phyloP scores from a whole-genome alignment of 2,888 invertebrate species.

The Cheilosia pagana region DNA sequence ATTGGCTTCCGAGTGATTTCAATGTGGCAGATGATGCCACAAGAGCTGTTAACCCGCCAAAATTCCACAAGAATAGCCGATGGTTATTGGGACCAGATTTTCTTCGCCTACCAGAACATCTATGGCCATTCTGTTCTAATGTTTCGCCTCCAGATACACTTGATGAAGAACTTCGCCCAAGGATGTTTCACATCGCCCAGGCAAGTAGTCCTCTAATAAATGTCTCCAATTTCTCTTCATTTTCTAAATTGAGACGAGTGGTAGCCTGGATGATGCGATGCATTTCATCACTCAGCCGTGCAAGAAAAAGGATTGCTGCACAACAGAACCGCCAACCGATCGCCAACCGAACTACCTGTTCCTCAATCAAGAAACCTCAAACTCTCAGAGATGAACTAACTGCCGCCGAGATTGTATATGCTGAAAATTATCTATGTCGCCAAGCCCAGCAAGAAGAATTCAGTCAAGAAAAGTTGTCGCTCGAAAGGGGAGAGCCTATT shows the following conservation, averaged over 20 bases:
- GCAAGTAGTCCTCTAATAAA: not conserved
- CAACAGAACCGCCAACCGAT: not conserved
- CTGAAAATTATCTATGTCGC: slow-evolving; percentile 5
- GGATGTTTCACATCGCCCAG: not conserved
- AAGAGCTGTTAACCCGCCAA: not conserved
- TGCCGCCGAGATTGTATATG: not conserved
- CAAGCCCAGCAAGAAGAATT: not conserved
- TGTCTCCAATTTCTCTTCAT: not conserved
- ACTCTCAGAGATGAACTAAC: not conserved
- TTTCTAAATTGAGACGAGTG: not conserved
- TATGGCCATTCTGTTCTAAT: not conserved
- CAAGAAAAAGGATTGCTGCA: not conserved
- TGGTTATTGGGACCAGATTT: not conserved
- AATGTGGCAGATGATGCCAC: not conserved
- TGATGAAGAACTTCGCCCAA: not conserved
- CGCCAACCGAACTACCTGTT: too few relatives aligned
- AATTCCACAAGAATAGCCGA: not conserved
- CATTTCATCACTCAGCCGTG: not conserved
- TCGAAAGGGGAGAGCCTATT: not conserved
- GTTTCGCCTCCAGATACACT: not conserved
- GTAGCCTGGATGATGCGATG: not conserved
- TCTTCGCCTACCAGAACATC: not conserved
- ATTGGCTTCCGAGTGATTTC: not conserved
- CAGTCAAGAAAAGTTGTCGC: not conserved
- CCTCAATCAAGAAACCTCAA: too few relatives aligned